These are phyloP conservation scores for Leiothrix lutea DNA, from an alignment of 2,113 vertebrate species.

Conservation along the genomic window DNA sequence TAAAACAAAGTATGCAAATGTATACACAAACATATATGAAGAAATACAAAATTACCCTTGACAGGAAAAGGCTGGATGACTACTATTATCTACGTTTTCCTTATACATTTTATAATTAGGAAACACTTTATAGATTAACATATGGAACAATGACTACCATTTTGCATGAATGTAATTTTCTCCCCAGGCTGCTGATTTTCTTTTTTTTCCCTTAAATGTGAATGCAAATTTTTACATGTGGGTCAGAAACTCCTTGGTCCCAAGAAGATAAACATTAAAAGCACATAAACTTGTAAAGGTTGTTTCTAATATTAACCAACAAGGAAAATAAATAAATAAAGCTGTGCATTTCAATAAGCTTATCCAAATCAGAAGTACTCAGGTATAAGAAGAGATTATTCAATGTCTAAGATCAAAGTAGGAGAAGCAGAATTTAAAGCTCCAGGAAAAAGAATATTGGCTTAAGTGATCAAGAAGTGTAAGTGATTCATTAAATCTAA, in stretches of 20 bases:
- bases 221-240: background rate
- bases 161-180: background rate
- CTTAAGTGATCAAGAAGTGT: background rate
- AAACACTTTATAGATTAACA: background rate
- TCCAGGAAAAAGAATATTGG: background rate
- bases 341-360: background rate
- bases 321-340: background rate
- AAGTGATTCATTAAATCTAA: slow-evolving; percentile 32
- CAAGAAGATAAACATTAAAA: background rate
- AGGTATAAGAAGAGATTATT: background rate
- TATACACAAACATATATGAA: background rate
- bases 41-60: background rate
- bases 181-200: background rate
- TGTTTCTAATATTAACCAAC: background rate
- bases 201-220: background rate
- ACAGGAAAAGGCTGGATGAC: background rate
- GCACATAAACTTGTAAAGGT: background rate
- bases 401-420: background rate
- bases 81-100: background rate
- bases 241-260: background rate
- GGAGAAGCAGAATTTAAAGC: background rate
- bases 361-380: background rate
- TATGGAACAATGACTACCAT: background rate
- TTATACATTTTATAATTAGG: background rate
- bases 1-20: background rate